These are phyloP conservation scores for Burhinus oedicnemus DNA, from an alignment of 2,113 vertebrate species.

Conservation along the genomic window DNA sequence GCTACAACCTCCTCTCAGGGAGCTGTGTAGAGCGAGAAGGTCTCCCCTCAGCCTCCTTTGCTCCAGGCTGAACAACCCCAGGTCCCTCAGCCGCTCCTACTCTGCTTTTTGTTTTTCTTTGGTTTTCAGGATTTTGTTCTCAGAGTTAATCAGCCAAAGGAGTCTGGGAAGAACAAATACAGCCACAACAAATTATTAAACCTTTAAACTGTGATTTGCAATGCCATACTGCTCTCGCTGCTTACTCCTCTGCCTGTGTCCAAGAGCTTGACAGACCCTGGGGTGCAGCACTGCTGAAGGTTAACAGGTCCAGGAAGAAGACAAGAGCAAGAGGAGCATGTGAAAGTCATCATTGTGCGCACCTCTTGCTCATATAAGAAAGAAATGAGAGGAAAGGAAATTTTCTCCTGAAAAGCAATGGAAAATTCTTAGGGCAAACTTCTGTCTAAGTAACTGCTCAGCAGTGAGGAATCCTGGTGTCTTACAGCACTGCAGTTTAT, in stretches of 20 bases:
- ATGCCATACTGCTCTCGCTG: fast-evolving
- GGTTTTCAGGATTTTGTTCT: background rate
- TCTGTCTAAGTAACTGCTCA: background rate
- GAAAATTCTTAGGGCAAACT: background rate
- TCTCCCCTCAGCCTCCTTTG: too few species aligned
- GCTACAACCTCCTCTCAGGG: too few species aligned
- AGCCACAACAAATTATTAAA: background rate
- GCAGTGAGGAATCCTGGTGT: background rate
- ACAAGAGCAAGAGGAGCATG: background rate
- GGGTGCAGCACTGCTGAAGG: background rate
- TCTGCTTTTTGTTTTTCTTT: background rate
- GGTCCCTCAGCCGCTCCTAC: too few species aligned
- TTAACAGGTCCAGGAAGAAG: background rate
- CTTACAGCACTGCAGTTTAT: background rate
- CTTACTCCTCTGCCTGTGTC: background rate
- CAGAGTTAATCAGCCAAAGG: background rate
- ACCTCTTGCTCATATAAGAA: background rate
- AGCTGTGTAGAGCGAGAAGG: too few species aligned
- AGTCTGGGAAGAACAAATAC: background rate
- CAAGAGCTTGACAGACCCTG: background rate
- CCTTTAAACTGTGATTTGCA: background rate
- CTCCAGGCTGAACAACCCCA: too few species aligned
- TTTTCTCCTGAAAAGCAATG: background rate
- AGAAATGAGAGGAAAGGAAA: background rate
- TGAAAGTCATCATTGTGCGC: background rate